Base-by-base conservation (phyloP, 1,140 invertebrate genomes). In the Bactericera cockerelli region DNA sequence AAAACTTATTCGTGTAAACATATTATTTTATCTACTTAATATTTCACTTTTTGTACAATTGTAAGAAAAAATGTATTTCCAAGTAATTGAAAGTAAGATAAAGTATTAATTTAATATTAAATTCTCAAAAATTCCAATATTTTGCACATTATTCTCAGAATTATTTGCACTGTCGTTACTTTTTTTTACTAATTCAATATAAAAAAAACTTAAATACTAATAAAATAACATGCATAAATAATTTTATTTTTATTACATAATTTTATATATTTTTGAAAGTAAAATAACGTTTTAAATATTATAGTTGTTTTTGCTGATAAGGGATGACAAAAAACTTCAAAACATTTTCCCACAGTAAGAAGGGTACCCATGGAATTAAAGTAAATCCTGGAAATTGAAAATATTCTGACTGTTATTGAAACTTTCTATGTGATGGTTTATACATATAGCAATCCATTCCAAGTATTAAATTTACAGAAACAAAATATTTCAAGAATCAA, bases 131-230 rank as follows among this genome's bases (percentile, higher is more conserved):
- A 49, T 49, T 49, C 19, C 6, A 49, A 19, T 49, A 49, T 49
- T 49, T 49, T 49, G 42, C 42, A 49, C 42, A 49, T 10, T 49
- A 49, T 49, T 49, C 42, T 49, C 42, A 49, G 42, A 49, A 49
- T 49, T 49, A 49, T 49, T 49, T 49, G 42, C 42, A 49, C 42
- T 49, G 42, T 49, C 19, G 42, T 19, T 49, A 19, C 22, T 49
- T 49, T 49, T 49, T 49, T 49, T 49, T 4, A 10, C n/a, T 4
- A 22, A 6, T 31, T 31, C 28, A 31, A 31, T 31, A 31, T 31
- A 31, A 31, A 31, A 4, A 31, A 31, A 49, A 49, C n/a, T 19
- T 49, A 49, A 49, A 49, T 49, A 49, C n/a, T 49, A 49, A 4
- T 49, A 19, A 4, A 49, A 49, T 4, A 49, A 49, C 22, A 49